These are phyloP conservation scores for Orthonychiurus folsomi DNA, from an alignment of 2,888 invertebrate genomes.

Conservation along the genomic window DNA sequence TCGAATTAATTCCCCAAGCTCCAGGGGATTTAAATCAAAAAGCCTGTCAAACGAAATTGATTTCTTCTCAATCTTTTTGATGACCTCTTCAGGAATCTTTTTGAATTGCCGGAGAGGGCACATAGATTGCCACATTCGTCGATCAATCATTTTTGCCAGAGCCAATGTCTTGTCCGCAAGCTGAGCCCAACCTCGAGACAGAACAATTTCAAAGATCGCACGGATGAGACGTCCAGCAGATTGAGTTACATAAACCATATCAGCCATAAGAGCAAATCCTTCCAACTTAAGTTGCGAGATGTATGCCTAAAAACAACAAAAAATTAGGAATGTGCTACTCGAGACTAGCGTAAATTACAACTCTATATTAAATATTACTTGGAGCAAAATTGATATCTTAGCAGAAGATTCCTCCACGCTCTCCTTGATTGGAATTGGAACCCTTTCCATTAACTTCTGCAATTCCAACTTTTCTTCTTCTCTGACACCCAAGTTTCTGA, in stretches of 20 bases:
- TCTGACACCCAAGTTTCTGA: constrained; percentile 80
- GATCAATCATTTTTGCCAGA: constrained; percentile 97
- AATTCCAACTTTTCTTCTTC: constrained; percentile 96
- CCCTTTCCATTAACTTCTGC: constrained; percentile 87
- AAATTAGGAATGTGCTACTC: constrained; percentile 2
- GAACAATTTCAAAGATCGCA: constrained; percentile 88
- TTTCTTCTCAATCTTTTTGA: constrained; percentile 97
- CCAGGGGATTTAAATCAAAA: constrained; percentile 92
- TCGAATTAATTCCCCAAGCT: constrained; percentile 87
- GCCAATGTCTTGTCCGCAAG: constrained; percentile 90
- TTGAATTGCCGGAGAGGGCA: constrained; percentile 93
- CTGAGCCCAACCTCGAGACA: constrained; percentile 90
- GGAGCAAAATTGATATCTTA: constrained; percentile 86
- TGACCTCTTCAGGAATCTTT: constrained; percentile 93
- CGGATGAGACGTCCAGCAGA: constrained; percentile 89
- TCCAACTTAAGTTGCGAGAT: constrained; percentile 97
- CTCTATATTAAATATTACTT: constrained; percentile 44
- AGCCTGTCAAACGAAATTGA: constrained; percentile 87
- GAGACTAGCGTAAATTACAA: background rate
- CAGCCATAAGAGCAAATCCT: constrained; percentile 96
- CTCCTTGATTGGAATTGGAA: constrained; percentile 96
- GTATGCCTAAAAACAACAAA: constrained; percentile 56
- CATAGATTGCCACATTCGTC: constrained; percentile 99
- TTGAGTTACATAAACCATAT: constrained; percentile 99
- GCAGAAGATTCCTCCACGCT: constrained; percentile 96